phyloP scores from a whole-genome alignment of 2,888 invertebrate genomes.

The Stegana nigrithorax region DNA sequence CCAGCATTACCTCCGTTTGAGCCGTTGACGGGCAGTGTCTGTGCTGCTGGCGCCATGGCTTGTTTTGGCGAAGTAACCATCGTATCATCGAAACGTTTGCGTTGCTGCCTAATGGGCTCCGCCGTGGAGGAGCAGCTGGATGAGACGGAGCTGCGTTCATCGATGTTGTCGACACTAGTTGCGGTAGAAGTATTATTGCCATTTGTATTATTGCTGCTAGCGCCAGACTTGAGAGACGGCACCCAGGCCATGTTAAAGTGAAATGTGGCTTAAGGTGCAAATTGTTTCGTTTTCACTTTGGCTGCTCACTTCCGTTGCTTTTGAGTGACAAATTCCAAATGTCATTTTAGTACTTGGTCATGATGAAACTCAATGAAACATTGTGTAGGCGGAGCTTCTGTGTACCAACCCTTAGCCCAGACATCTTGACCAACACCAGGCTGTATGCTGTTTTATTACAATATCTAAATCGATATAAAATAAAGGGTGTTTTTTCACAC shows the following conservation, averaged over 20 bases:
- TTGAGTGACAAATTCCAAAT: slow-evolving; percentile 8
- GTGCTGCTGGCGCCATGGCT: slow-evolving; percentile 9
- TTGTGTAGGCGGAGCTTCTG: neutral
- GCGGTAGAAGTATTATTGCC: slow-evolving; percentile 37
- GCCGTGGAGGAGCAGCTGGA: neutral
- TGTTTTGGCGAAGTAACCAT: neutral
- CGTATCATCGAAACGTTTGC: neutral
- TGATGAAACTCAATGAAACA: neutral
- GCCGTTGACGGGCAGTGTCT: neutral
- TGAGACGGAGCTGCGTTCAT: slow-evolving; percentile 48
- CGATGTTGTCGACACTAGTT: slow-evolving; percentile 50
- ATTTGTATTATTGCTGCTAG: too few relatives aligned
- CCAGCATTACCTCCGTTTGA: neutral
- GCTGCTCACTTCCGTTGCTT: slow-evolving; percentile 22
- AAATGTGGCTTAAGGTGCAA: neutral
- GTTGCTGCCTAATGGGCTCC: neutral
- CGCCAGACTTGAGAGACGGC: too few relatives aligned
- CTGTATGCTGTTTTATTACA: too few relatives aligned
- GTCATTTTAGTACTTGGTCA: too few relatives aligned
- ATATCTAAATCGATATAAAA: too few relatives aligned
- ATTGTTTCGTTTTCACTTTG: neutral
- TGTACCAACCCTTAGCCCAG: neutral
- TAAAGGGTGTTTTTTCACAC: too few relatives aligned
- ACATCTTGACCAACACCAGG: too few relatives aligned
- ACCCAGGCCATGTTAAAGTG: slow-evolving; percentile 44